Evolutionary conservation across 2,888 invertebrate species (phyloP).

Genomic region (Trissonchulus latispiculum): DNA sequence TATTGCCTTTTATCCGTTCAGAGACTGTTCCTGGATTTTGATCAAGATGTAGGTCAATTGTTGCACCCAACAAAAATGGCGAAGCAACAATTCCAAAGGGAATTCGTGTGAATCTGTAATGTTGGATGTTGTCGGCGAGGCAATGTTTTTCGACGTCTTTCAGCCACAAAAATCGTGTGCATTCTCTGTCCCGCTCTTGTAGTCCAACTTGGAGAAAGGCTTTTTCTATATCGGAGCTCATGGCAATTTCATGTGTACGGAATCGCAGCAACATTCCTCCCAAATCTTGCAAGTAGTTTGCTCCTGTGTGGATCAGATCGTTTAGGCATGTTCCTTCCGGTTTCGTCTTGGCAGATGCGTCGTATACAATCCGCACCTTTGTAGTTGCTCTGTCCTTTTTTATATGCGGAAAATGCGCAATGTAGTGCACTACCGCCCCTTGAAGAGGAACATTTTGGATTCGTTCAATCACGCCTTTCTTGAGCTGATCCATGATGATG

Average conservation of each 20-base stretch:
- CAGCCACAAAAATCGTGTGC: constrained; percentile 17
- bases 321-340: not conserved
- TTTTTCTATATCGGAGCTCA: constrained; percentile 15
- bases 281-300: not conserved
- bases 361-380: constrained; percentile 13
- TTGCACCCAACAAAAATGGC: constrained; percentile 11
- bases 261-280: constrained; percentile 14
- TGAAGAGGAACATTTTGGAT: not conserved
- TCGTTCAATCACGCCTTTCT: constrained; percentile 18
- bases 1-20: not conserved
- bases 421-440: constrained; percentile 2
- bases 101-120: constrained; percentile 13
- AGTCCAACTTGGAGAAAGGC: constrained; percentile 16
- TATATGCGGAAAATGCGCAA: constrained; percentile 17
- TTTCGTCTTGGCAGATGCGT: not conserved
- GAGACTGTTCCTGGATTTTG: not conserved
- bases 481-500: constrained; percentile 14
- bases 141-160: constrained; percentile 1
- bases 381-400: not conserved
- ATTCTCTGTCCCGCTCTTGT: not conserved
- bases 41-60: not conserved
- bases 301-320: constrained; percentile 10
- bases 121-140: not conserved
- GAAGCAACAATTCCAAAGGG: constrained; percentile 12
- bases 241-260: not conserved